Conservation (phyloP, 2,888 invertebrate species). For the Drosophila peninsularis region DNA sequence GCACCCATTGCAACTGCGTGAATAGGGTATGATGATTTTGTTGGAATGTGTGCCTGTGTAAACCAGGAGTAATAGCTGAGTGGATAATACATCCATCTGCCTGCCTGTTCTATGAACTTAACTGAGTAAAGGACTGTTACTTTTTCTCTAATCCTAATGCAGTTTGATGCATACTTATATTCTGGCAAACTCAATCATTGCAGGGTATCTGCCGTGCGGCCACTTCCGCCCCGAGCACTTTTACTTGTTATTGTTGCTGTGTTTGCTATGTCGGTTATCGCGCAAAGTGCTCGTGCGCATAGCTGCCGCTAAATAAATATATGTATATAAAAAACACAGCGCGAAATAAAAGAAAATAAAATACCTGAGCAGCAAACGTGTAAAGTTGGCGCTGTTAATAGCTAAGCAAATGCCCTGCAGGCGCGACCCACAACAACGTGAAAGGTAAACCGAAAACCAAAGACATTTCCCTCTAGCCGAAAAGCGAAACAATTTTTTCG, state of each 20-base stretch:
- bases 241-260: slow-evolving; percentile 17
- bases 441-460: slow-evolving; percentile 39
- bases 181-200: not conserved
- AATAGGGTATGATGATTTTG: not conserved
- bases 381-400: slow-evolving; percentile 68
- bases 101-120: too few relatives aligned
- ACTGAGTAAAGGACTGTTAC: too few relatives aligned
- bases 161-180: too few relatives aligned
- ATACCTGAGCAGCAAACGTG: slow-evolving; percentile 48
- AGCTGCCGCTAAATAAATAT: slow-evolving; percentile 65
- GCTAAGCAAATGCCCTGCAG: slow-evolving; percentile 64
- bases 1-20: not conserved
- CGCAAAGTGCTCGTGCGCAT: slow-evolving; percentile 72
- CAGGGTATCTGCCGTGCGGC: not conserved
- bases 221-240: not conserved
- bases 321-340: slow-evolving; percentile 12
- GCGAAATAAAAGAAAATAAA: slow-evolving; percentile 24
- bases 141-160: too few relatives aligned
- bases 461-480: slow-evolving; percentile 20
- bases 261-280: slow-evolving; percentile 57
- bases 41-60: not conserved
- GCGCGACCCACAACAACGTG: slow-evolving; percentile 36
- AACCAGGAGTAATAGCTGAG: too few relatives aligned
- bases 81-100: too few relatives aligned
- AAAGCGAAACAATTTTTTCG: slow-evolving; percentile 19